Conservation (phyloP, 1,140 invertebrate genomes). For the Zophobas morio region DNA sequence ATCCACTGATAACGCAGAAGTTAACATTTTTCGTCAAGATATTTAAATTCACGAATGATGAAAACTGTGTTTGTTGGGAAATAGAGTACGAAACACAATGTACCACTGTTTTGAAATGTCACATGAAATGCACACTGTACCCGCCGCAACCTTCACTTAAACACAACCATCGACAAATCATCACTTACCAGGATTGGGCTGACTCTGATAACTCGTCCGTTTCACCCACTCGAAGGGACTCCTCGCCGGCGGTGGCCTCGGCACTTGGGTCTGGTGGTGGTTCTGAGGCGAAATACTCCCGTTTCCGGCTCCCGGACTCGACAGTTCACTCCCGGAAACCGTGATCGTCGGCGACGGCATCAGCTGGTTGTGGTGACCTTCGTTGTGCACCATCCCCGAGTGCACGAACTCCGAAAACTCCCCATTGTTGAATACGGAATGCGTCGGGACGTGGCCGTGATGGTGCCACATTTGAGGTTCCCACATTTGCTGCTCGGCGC, state of each 20-base stretch:
- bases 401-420: conserved; percentile 65
- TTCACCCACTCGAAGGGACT: conserved; percentile 93
- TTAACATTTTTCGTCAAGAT: no score
- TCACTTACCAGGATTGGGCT: conserved; percentile 84
- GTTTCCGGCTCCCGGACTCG: conserved; percentile 74
- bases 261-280: conserved; percentile 63
- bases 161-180: no score
- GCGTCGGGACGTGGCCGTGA: conserved; percentile 50
- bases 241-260: conserved; percentile 76
- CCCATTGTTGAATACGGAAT: conserved; percentile 62
- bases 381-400: conserved; percentile 57
- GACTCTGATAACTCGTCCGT: conserved; percentile 85
- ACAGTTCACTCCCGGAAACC: conserved; percentile 77
- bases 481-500: conserved; percentile 61
- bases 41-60: no score
- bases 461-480: conserved; percentile 64
- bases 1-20: no score
- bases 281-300: conserved; percentile 69
- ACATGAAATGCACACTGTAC: no score
- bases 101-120: no score
- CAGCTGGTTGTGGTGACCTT: conserved; percentile 61
- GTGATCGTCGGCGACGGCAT: conserved; percentile 74
- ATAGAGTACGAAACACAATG: no score
- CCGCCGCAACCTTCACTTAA: no score
- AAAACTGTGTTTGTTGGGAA: no score